These are phyloP conservation scores for Lepidostoma basale DNA, from an alignment of 1,140 invertebrate species.

Conservation along the genomic window DNA sequence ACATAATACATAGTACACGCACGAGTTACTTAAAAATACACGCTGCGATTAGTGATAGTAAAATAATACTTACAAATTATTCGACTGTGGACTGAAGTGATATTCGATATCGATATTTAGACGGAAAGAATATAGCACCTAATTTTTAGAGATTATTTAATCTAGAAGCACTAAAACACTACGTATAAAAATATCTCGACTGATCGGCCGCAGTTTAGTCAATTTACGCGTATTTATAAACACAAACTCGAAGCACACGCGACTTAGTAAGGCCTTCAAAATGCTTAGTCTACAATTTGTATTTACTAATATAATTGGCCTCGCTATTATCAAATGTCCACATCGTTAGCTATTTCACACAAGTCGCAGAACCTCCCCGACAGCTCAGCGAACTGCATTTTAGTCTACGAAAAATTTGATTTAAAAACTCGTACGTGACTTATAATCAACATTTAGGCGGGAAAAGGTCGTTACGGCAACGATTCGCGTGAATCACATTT, in stretches of 20 bases:
- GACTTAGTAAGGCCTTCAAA: too few relatives aligned
- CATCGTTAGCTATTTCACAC: too few relatives aligned
- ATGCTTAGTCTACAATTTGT: too few relatives aligned
- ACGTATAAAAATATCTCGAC: not conserved
- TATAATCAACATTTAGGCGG: constrained; percentile 38
- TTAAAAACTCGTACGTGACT: constrained; percentile 22
- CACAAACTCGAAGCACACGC: too few relatives aligned
- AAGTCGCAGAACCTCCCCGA: too few relatives aligned
- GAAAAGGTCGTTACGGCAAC: constrained; percentile 14
- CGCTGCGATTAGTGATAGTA: too few relatives aligned
- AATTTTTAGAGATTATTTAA: not conserved
- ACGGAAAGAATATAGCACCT: too few relatives aligned
- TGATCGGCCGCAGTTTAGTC: not conserved
- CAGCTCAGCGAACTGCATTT: too few relatives aligned
- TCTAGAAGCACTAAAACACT: not conserved
- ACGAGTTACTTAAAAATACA: not conserved
- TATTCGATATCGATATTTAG: not conserved
- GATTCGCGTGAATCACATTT: not conserved
- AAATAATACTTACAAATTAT: too few relatives aligned
- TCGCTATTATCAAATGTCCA: too few relatives aligned
- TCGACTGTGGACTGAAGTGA: not conserved
- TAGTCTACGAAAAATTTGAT: not conserved
- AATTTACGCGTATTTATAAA: not conserved
- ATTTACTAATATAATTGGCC: too few relatives aligned
- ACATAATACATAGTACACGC: not conserved